phyloP scores from a whole-genome alignment of 1,140 invertebrate genomes.

The Drosophila arizonae region DNA sequence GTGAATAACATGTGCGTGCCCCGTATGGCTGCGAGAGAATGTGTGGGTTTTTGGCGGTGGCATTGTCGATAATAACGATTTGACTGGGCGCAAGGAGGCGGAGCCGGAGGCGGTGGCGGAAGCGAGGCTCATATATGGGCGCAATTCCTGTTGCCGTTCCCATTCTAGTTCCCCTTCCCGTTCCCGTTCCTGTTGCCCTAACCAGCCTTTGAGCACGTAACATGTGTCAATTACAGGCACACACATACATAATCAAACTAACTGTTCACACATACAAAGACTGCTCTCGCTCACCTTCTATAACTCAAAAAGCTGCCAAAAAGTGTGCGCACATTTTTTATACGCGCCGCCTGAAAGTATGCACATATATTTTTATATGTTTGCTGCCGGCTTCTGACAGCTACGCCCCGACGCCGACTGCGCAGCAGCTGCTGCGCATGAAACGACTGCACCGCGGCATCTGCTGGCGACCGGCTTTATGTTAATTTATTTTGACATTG shows the following conservation, averaged over 20 bases:
- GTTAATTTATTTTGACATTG: constrained; percentile 73
- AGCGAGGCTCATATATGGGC: constrained; percentile 15
- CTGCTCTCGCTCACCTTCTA: constrained; percentile 59
- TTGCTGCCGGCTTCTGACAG: constrained; percentile 74
- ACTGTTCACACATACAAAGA: constrained; percentile 11
- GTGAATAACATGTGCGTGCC: constrained; percentile 46
- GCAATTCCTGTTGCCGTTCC: constrained; percentile 19
- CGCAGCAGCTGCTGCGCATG: not conserved
- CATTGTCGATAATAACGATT: constrained; percentile 80
- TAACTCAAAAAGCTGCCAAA: constrained; percentile 80
- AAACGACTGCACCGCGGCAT: not conserved
- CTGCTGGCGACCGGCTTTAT: constrained; percentile 51
- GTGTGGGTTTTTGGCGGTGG: constrained; percentile 75
- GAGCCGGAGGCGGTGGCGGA: constrained; percentile 10
- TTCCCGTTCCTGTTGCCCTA: constrained; percentile 7
- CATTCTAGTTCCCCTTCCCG: constrained; percentile 1
- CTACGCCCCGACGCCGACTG: constrained; percentile 43
- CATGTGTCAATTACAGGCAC: constrained; percentile 79
- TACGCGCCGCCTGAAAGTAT: constrained; percentile 67
- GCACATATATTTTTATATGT: constrained; percentile 72
- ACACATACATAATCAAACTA: constrained; percentile 36
- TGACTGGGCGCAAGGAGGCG: constrained; percentile 41
- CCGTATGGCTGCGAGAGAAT: constrained; percentile 19
- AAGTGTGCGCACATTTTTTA: constrained; percentile 79
- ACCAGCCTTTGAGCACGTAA: constrained; percentile 75